Conservation (phyloP, 1,140 invertebrate genomes). For the Dolichoris vasculosae region DNA sequence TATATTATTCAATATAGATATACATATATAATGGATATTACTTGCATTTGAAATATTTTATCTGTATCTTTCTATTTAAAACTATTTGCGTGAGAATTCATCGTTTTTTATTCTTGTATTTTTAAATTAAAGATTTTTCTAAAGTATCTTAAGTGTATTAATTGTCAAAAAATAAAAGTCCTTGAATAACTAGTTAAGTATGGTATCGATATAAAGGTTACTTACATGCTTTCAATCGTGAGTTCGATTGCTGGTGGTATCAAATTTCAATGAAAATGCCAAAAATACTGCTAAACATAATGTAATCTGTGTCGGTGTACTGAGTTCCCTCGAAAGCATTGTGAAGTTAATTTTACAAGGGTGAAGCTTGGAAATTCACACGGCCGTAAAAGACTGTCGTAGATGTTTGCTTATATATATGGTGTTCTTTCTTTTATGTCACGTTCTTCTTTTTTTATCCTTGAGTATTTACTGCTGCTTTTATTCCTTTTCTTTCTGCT, state of each 20-base stretch:
- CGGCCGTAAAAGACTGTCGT: background rate
- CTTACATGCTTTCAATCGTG: too few relatives aligned
- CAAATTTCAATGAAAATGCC: too few relatives aligned
- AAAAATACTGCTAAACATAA: too few relatives aligned
- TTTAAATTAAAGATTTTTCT: background rate
- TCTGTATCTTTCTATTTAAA: background rate
- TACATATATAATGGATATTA: constrained; percentile 24
- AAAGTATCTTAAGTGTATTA: too few relatives aligned
- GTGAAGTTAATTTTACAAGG: background rate
- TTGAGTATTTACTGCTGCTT: background rate
- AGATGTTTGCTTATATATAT: background rate
- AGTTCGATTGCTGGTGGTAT: too few relatives aligned
- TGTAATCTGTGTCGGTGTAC: too few relatives aligned
- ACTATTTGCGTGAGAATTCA: constrained; percentile 9
- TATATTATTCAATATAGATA: constrained; percentile 4
- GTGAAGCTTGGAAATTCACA: constrained; percentile 23
- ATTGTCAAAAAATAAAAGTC: too few relatives aligned
- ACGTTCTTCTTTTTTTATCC: background rate
- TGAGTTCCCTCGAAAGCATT: background rate
- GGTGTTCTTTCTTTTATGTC: background rate
- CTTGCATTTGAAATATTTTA: constrained; percentile 3
- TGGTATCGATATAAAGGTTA: too few relatives aligned
- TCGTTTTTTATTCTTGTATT: background rate
- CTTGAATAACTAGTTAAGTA: too few relatives aligned
- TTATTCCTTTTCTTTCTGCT: background rate